Evolutionary conservation across 2,797 vertebrate genomes (phyloP), one percentile per base, ranked within the genome.

Genomic region (Gila robusta): DNA sequence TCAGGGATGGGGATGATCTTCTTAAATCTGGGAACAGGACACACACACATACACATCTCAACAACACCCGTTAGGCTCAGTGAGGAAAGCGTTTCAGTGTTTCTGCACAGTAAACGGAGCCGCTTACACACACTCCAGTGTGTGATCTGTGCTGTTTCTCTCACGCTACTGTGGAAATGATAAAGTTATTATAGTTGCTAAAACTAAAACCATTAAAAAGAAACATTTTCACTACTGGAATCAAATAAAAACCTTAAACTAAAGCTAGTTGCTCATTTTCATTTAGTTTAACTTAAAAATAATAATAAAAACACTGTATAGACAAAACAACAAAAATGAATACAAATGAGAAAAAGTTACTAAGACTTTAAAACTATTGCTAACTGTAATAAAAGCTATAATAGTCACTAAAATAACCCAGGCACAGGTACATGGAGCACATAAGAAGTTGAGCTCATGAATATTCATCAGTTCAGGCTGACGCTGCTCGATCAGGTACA

Each of bases 1-100:
- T 99, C 98, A 4, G 98, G 97, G 83, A 98, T 86, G 0, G 97
- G 96, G 90, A 98, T 97, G 89, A 98, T 97, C 93, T 95, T 97
- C 95, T 98, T 99, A 93, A 99, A 99, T 91, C 98, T 99, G 86
- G 9, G 52, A 26, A 28, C 26, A 32, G 72, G 16, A 32, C 26
- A 19, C 44, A 74, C 17, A 47, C 44, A 73, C 44, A 47, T 11
- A 47, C 44, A 47, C 69, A 71, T 1, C 16, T 52, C 28, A 44
- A 5, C 16, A 47, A 28, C 47, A 73, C 41, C 26, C n/a, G 17
- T 19, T 12, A 26, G 71, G 41, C 41, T 47, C 23, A 23, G 37
- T 32, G 32, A 32, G 32, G 32, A 32, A 32, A 32, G 32, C 1
- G 32, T 32, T 32, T 32, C 32, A 32, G 32, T 32, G 32, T 32